Percentiles rank a stretch among this genome's conserved stretches.
These are phyloP conservation scores for Micoletzkya japonica DNA, from an alignment of 2,888 invertebrate species.

Conservation along the genomic window DNA sequence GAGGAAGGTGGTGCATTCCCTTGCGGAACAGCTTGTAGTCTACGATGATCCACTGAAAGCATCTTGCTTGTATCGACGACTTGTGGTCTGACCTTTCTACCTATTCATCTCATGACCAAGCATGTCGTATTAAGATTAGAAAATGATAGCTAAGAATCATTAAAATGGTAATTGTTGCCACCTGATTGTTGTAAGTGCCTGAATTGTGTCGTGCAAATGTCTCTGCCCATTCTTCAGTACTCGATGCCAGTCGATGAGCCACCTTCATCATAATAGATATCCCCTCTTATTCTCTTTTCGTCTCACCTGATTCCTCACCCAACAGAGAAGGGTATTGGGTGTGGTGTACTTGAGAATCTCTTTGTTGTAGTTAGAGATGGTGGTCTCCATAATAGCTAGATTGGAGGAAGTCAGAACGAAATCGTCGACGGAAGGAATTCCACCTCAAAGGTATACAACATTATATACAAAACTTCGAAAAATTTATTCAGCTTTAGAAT, in stretches of 20 bases:
- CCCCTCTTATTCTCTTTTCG: not conserved
- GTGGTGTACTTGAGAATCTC: constrained; percentile 74
- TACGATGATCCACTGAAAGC: constrained; percentile 67
- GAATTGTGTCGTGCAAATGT: constrained; percentile 75
- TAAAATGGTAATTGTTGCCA: not conserved
- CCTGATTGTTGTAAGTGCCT: constrained; percentile 80
- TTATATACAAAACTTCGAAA: not conserved
- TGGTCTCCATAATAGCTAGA: constrained; percentile 76
- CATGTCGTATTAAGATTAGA: no score
- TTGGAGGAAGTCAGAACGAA: constrained; percentile 55
- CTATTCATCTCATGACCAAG: no score
- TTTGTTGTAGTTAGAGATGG: constrained; percentile 76
- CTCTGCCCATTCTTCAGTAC: constrained; percentile 45
- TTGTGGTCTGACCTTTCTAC: no score
- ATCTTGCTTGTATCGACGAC: no score
- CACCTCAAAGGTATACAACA: constrained; percentile 49
- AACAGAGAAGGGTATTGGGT: constrained; percentile 70
- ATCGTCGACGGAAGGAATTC: constrained; percentile 59
- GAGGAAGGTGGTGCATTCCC: constrained; percentile 55
- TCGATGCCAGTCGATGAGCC: constrained; percentile 43
- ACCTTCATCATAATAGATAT: constrained; percentile 19
- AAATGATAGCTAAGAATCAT: not conserved
- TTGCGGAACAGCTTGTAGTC: constrained; percentile 73
- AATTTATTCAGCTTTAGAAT: not conserved
- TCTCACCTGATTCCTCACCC: constrained; percentile 77